Conservation (phyloP, 92 coral and sea anemone species). For the Palythoa caribaeorum region DNA sequence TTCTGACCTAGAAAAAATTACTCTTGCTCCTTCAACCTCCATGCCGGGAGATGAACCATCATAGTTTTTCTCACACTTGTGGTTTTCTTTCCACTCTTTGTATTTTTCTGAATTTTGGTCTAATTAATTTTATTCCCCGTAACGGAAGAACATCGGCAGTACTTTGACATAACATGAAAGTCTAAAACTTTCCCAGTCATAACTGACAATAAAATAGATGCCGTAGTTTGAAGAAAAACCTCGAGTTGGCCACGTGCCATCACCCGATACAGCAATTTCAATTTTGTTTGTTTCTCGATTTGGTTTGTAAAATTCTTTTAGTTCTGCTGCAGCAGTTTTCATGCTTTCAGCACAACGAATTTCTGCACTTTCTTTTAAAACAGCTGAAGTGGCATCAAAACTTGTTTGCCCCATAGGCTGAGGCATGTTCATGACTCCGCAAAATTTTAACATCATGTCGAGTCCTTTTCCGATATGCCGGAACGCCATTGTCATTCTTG, state of each 20-base stretch:
- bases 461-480: slow-evolving; percentile 11
- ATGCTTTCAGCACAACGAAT: background rate
- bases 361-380: slow-evolving; percentile 23
- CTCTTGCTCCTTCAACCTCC: slow-evolving; percentile 24
- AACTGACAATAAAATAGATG: background rate
- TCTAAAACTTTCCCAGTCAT: too few species aligned
- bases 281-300: too few species aligned
- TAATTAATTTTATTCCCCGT: too few species aligned
- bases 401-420: slow-evolving; percentile 24
- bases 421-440: slow-evolving; percentile 40
- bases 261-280: too few species aligned
- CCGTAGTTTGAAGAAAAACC: too few species aligned
- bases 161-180: too few species aligned
- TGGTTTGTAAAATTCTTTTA: slow-evolving; percentile 14
- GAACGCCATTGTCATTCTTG: slow-evolving; percentile 28
- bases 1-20: slow-evolving; percentile 24
- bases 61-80: background rate
- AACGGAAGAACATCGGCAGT: too few species aligned
- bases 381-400: slow-evolving; percentile 8
- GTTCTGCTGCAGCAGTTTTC: slow-evolving; percentile 11
- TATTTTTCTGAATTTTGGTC: too few species aligned
- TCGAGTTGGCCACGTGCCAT: too few species aligned
- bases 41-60: slow-evolving; percentile 34
- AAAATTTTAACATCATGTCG: slow-evolving; percentile 16
- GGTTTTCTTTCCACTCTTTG: too few species aligned